Evolutionary conservation across 2,797 vertebrate genomes (phyloP), one percentile per base, ranked within the genome.

Genomic region (Periophthalmus magnuspinnatus): DNA sequence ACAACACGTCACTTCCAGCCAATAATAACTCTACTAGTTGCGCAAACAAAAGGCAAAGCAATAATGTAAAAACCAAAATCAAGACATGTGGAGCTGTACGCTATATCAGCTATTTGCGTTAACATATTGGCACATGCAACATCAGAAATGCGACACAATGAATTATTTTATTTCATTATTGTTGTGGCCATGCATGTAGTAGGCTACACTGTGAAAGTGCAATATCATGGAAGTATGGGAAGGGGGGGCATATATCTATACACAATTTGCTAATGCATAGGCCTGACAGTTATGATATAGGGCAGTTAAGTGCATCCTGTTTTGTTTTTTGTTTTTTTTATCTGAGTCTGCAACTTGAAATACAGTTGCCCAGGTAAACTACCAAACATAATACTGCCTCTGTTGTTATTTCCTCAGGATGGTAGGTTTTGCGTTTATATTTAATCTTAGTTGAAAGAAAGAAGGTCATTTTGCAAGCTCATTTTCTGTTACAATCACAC

Each of bases 1-100:
- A 6, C 41, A 54, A 13, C 54, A n/a, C 6, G 19, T 54, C 52
- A 54, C 21, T 67, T 28, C 50, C 28, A 21, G 52, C 41, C 56
- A 21, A 74, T 82, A 48, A 66, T 9, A 48, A 75, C 14, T 17
- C 8, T 36, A 56, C 24, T 28, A 54, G 24, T 62, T 7, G 14
- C 10, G 2, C 36, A 64, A 64, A 64, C 16, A 47, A 22, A 47
- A 24, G 19, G 34, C 33, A 61, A 22, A 34, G 34, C 34, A 61
- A 22, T 61, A 38, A 14, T 61, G 34, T 11, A 61, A 61, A 60
- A 60, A 60, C 17, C 5, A 33, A 5, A 6, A 58, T 32, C 3
- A 33, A 22, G 24, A 33, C 56, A 58, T 17, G 28, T 33, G 17
- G 58, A 6, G 32, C 58, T 36, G 58, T 10, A 60, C 33, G 28